phyloP scores from a whole-genome alignment of 1,140 invertebrate genomes.

The Temnothorax nylanderi region DNA sequence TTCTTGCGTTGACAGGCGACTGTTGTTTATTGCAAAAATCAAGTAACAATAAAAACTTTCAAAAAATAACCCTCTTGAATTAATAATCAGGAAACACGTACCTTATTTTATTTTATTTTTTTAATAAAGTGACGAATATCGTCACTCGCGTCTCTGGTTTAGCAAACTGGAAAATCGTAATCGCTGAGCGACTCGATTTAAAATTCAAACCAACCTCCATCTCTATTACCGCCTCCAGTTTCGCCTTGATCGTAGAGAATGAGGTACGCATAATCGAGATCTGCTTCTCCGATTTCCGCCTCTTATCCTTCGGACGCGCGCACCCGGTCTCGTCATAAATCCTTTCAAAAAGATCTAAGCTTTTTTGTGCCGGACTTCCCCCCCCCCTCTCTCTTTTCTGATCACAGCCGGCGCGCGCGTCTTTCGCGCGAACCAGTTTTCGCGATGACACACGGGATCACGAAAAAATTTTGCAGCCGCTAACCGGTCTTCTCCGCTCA shows the following conservation, averaged over 20 bases:
- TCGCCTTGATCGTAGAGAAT: constrained; percentile 20
- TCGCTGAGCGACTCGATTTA: neutral
- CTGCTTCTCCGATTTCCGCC: constrained; percentile 66
- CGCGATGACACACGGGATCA: constrained; percentile 57
- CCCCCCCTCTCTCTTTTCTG: neutral
- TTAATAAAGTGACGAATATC: neutral
- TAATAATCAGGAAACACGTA: neutral
- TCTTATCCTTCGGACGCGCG: constrained; percentile 27
- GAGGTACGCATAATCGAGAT: constrained; percentile 52
- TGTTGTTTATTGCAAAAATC: neutral
- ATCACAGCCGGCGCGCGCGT: constrained; percentile 8
- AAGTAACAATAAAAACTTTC: neutral
- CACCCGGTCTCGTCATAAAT: constrained; percentile 58
- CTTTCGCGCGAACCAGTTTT: constrained; percentile 77
- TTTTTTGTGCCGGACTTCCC: constrained; percentile 46
- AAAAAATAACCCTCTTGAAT: neutral
- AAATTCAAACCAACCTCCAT: constrained; percentile 19
- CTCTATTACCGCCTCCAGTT: constrained; percentile 39
- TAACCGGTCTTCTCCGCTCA: neutral
- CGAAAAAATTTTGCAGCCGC: constrained; percentile 66
- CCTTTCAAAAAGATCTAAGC: constrained; percentile 18
- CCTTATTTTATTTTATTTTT: neutral
- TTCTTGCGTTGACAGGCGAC: neutral
- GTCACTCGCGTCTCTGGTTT: neutral
- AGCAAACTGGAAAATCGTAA: constrained; percentile 19